Conservation (phyloP, 2,113 vertebrate species). For the Phyllostomus discolor region DNA sequence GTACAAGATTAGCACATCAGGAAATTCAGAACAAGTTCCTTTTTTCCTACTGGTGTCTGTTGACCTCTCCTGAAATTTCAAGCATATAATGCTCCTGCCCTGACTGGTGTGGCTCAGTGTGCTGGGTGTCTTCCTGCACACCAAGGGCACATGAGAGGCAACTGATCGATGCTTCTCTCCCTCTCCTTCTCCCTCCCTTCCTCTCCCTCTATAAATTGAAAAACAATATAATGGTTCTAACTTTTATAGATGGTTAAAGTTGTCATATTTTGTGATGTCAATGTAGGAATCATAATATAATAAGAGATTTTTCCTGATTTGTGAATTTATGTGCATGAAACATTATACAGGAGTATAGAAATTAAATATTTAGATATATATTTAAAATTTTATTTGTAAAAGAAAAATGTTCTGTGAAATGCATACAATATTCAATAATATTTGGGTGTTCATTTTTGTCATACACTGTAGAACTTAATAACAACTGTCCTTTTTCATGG, state of each 20-base stretch:
- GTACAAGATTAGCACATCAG: neutral
- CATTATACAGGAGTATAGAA: neutral
- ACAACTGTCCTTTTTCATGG: neutral
- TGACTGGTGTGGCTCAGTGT: no score
- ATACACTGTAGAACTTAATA: neutral
- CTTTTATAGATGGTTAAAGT: neutral
- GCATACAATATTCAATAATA: neutral
- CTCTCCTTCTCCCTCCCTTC: no score
- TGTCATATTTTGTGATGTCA: neutral
- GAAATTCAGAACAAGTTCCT: neutral
- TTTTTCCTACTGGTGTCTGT: neutral
- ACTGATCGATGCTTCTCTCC: no score
- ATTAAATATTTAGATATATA: neutral
- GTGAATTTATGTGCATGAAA: neutral
- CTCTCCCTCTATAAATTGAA: no score
- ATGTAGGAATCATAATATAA: neutral
- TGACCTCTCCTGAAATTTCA: neutral
- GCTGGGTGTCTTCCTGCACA: no score
- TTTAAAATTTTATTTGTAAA: constrained; percentile 9
- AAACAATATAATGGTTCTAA: no score
- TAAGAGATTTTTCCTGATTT: neutral
- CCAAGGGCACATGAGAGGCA: no score
- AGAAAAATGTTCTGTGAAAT: neutral
- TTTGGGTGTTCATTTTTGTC: neutral
- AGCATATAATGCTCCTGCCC: neutral